phyloP scores from a whole-genome alignment of 2,113 vertebrate species.

The Empidonax alnorum region DNA sequence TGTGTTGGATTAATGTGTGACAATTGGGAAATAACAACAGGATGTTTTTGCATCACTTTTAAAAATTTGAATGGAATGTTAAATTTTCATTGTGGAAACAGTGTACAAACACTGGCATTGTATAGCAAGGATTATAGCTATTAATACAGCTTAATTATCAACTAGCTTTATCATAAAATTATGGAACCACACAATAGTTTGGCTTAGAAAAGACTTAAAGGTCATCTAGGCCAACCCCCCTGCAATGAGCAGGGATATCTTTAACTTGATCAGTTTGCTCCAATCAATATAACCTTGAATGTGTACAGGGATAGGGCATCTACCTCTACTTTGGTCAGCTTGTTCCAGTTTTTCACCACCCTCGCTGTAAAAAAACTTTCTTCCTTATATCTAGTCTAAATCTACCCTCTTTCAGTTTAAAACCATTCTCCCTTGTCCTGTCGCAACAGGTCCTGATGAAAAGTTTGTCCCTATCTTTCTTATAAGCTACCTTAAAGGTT shows the following conservation, averaged over 20 bases:
- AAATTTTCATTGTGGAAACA: background rate
- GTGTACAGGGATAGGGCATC: background rate
- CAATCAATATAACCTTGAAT: background rate
- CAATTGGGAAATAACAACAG: background rate
- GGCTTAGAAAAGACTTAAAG: background rate
- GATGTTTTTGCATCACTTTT: background rate
- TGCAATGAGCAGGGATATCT: background rate
- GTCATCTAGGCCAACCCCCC: background rate
- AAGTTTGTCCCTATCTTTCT: background rate
- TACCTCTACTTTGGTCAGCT: background rate
- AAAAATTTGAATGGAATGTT: background rate
- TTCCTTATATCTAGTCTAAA: background rate
- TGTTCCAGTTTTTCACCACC: background rate
- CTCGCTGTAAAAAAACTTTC: background rate
- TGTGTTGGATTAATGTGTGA: background rate
- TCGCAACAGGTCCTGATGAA: background rate
- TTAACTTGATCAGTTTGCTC: background rate
- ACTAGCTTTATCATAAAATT: background rate
- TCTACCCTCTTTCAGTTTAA: background rate
- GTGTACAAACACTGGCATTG: background rate
- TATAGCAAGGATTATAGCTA: background rate
- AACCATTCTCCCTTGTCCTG: background rate
- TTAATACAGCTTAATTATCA: background rate
- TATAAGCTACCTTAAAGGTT: background rate
- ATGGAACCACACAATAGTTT: background rate